Percentiles rank a stretch among this genome's conserved stretches.
phyloP scores from a whole-genome alignment of 2,113 vertebrate species.

The Manacus vitellinus region DNA sequence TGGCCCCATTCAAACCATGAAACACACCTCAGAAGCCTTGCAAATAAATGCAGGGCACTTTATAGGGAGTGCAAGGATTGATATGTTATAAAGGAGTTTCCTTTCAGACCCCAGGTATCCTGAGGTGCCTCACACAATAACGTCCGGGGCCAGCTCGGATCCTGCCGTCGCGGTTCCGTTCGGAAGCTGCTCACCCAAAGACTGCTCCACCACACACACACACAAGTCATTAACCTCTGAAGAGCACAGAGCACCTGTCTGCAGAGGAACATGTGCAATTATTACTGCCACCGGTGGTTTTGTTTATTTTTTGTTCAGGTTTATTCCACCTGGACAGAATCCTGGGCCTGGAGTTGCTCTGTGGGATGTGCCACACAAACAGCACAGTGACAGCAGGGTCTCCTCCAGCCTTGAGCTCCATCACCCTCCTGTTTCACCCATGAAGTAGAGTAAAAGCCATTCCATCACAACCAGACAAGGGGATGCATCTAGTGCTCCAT shows the following conservation, averaged over 20 bases:
- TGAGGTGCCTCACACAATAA: background rate
- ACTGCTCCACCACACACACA: background rate
- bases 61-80: background rate
- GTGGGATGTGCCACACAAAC: fast-evolving
- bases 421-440: background rate
- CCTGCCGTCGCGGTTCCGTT: background rate
- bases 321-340: background rate
- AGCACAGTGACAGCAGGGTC: background rate
- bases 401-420: background rate
- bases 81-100: background rate
- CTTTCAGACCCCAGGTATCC: conserved; percentile 12
- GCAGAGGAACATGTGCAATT: background rate
- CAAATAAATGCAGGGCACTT: background rate
- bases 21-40: background rate
- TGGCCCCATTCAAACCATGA: background rate
- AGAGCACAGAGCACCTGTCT: background rate
- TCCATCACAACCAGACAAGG: background rate
- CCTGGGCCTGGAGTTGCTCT: fast-evolving
- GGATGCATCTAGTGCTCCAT: background rate
- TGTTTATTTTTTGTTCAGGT: background rate
- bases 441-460: background rate
- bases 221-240: background rate
- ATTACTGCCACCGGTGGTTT: background rate
- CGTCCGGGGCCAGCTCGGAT: fast-evolving
- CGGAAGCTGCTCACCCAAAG: fast-evolving